Evolutionary conservation across 2,113 vertebrate genomes (phyloP), one percentile per base, ranked within the genome.

Genomic region (Rhinolophus ferrumequinum): DNA sequence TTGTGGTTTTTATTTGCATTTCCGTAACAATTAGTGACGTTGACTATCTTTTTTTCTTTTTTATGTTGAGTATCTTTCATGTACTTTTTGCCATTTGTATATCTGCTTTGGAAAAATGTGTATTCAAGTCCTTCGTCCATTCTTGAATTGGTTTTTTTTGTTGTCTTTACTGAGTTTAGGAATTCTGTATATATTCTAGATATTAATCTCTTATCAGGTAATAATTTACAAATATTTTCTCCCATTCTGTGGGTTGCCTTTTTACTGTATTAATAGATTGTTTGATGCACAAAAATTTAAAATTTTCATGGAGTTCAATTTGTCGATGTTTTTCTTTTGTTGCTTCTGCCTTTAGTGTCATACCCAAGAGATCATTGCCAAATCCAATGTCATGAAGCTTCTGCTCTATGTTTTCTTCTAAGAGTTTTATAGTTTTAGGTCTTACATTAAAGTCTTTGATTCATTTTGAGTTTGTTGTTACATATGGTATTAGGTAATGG

Each of bases 341-440:
- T 66, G 28, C 8, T 50, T 94, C 1, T 81, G 11, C 56, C 56
- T 88, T 81, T 88, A n/a, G n/a, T 72, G 41, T 73, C 85, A 73
- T 88, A 21, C n/a, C 21, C 26, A 88, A 73, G 28, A 73, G 87
- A 70, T 62, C n/a, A 50, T 80, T 80, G 54, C 41, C 56, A 72
- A 62, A 80, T 80, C 56, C 58, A 72, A 35, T 47, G 44, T 52
- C 54, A 41, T 38, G n/a, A 87, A 52, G 41, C 52, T 80, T 52
- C 67, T 56, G 47, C 35, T 18, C 88, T 79, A 0, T 80, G 24
- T 79, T 80, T 52, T 54, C 16, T 54, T 54, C 14, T 60, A 64
- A 72, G 66, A 81, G 44, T 50, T 86, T 87, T 72, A 72, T 62
- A 80, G n/a, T 79, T 90, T 77, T 79, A 90, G 60, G 58, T 77